phyloP scores from a whole-genome alignment of 2,888 invertebrate genomes.

The Lochmaea crataegi region DNA sequence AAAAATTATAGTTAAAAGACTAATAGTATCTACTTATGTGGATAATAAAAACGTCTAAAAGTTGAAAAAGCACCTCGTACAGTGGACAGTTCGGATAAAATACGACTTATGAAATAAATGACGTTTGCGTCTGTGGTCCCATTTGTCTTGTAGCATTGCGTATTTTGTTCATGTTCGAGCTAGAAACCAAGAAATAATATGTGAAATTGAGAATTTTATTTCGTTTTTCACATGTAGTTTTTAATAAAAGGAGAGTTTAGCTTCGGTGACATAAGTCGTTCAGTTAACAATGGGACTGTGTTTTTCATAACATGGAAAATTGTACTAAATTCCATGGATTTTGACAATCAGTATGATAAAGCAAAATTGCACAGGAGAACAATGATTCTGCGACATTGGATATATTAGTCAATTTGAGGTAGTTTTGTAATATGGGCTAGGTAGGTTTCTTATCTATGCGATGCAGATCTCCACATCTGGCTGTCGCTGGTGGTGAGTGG shows the following conservation, averaged over 20 bases:
- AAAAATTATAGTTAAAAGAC: background rate
- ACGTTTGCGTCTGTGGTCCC: constrained; percentile 35
- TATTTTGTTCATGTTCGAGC: constrained; percentile 33
- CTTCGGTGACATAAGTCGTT: constrained; percentile 20
- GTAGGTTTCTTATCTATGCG: no score
- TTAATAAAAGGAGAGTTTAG: constrained; percentile 4
- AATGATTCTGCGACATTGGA: no score
- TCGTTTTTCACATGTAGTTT: constrained; percentile 22
- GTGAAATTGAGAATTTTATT: constrained; percentile 34
- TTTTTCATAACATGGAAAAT: no score
- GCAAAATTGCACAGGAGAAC: no score
- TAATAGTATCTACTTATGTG: constrained; percentile 12
- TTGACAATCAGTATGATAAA: no score
- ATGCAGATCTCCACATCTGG: no score
- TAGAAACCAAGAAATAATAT: constrained; percentile 32
- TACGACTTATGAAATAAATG: constrained; percentile 39
- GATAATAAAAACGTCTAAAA: constrained; percentile 32
- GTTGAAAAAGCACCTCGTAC: constrained; percentile 38
- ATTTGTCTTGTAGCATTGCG: constrained; percentile 37
- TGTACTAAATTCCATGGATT: no score
- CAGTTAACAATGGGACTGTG: background rate
- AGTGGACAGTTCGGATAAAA: constrained; percentile 33
- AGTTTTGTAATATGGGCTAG: no score
- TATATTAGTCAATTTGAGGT: no score
- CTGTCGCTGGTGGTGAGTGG: no score